A percentile compares a stretch with the other conserved stretches of the same genome.
Evolutionary conservation across 2,797 vertebrate species (phyloP).

Genomic region (Potorous gilbertii): DNA sequence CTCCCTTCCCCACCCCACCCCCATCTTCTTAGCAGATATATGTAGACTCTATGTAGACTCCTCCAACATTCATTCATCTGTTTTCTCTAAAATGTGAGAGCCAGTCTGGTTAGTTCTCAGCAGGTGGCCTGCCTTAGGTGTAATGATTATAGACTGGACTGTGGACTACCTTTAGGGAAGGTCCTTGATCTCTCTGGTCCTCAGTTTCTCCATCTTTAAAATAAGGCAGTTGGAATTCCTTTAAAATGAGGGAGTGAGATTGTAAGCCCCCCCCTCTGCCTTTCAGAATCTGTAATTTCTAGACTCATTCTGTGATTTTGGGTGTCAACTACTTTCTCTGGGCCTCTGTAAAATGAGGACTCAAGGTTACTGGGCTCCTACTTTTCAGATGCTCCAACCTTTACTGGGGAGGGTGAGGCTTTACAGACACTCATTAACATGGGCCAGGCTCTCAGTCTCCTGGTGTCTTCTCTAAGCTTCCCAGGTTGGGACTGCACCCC

Average conservation of each 20-base stretch:
- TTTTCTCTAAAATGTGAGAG: neutral
- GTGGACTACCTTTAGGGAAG: neutral
- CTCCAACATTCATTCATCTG: no score
- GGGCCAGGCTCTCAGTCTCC: neutral
- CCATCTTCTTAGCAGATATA: no score
- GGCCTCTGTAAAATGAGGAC: neutral
- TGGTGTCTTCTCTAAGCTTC: neutral
- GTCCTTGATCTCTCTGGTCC: neutral
- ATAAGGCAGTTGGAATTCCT: neutral
- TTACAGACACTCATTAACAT: neutral
- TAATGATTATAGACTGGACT: neutral
- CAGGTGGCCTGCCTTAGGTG: neutral
- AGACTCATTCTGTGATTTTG: neutral
- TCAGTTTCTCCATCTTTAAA: neutral
- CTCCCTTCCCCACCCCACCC: no score
- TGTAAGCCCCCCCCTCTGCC: neutral
- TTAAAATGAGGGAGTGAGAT: neutral
- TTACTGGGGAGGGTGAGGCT: neutral
- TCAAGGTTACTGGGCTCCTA: neutral
- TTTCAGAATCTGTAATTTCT: neutral
- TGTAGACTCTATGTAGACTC: no score
- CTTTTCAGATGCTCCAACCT: neutral
- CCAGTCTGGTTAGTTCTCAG: neutral
- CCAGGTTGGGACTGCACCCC: neutral
- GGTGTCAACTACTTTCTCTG: neutral